Evolutionary conservation across 2,113 vertebrate species (phyloP).

Genomic region (Microtus montanus): DNA sequence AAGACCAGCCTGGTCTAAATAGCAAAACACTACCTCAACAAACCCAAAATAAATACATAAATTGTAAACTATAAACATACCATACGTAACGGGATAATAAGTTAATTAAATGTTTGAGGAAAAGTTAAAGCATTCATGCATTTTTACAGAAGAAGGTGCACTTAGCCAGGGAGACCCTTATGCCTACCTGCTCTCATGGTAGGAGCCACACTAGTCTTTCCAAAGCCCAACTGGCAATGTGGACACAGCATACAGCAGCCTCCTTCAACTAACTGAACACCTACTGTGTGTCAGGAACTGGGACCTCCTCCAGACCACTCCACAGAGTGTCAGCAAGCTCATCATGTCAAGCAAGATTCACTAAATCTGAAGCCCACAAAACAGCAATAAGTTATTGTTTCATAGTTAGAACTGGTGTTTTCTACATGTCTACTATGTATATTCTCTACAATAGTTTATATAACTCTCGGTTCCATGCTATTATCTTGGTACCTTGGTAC

Average conservation of each 20-base stretch:
- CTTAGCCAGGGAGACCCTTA: background rate
- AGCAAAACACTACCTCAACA: background rate
- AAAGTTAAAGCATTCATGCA: background rate
- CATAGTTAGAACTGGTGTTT: background rate
- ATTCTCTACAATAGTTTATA: background rate
- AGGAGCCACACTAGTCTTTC: background rate
- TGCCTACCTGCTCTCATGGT: background rate
- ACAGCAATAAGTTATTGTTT: background rate
- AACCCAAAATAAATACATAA: background rate
- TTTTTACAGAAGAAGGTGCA: background rate
- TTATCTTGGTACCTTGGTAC: too few species aligned
- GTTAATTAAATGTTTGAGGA: background rate
- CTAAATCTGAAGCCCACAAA: background rate
- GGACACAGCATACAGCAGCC: rapidly evolving
- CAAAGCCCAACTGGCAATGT: background rate
- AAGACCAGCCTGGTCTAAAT: background rate
- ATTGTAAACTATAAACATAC: background rate
- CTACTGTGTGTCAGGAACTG: background rate
- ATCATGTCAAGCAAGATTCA: too few species aligned
- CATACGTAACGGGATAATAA: background rate
- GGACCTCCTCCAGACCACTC: background rate
- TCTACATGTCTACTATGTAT: background rate
- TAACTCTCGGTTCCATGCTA: background rate
- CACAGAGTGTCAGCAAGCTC: background rate
- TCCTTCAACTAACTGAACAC: background rate